These are phyloP conservation scores for Manis crassicaudata DNA, from an alignment of 2,797 vertebrate genomes.

Conservation along the genomic window DNA sequence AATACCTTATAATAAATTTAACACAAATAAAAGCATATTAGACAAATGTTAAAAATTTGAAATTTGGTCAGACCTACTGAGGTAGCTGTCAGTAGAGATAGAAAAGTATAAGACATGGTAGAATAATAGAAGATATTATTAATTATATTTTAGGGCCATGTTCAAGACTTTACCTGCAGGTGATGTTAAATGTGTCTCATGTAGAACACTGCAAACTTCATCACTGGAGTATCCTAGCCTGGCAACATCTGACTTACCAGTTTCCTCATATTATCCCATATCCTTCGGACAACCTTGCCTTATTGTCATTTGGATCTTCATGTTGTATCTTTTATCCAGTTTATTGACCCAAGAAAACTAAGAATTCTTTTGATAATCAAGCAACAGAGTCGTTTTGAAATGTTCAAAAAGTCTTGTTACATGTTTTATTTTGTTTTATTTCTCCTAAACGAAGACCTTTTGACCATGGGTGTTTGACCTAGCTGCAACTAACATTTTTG, in stretches of 20 bases:
- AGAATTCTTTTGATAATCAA: neutral
- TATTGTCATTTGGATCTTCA: neutral
- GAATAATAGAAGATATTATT: neutral
- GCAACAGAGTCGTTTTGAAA: neutral
- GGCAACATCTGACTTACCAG: neutral
- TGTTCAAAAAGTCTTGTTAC: neutral
- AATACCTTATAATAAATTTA: neutral
- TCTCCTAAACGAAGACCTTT: neutral
- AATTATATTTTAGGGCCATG: neutral
- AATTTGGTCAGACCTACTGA: neutral
- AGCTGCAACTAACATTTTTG: neutral
- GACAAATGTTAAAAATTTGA: neutral
- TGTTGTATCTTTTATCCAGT: neutral
- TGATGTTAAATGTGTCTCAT: neutral
- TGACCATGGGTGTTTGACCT: neutral
- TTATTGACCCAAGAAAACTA: neutral
- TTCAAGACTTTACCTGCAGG: neutral
- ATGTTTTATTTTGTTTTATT: neutral
- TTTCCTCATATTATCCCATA: fast-evolving
- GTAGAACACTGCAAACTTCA: neutral
- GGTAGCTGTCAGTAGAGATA: neutral
- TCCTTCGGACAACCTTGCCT: neutral
- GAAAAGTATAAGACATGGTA: neutral
- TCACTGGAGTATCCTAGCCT: neutral
- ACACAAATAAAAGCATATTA: neutral